Evolutionary conservation across 2,113 vertebrate species (phyloP), one percentile per base, ranked within the genome.

Genomic region (Eudyptes chrysolophus): DNA sequence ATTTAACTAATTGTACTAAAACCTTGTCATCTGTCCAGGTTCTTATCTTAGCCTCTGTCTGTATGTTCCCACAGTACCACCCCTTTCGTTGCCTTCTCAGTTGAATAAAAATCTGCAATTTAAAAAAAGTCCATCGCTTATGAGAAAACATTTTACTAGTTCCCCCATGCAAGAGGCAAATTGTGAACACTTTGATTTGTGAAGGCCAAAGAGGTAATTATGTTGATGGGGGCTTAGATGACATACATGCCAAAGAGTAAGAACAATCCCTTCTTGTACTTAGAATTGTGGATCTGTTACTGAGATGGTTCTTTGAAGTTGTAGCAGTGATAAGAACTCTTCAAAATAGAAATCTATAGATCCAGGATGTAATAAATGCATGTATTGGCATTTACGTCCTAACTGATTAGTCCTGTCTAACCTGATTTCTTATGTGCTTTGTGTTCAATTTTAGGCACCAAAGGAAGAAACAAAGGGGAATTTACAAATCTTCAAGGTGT

Each of bases 401-500:
- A 69, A 92, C 86, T 81, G 44, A 83, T 95, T 85, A 80, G 25
- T 87, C 48, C 20, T 92, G 34, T 85, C 30, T 87, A 96, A 82
- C 70, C 75, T 96, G 82, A 86, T 91, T 92, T 94, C 44, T 65
- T 79, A 54, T 78, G n/a, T 92, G 65, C 9, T 96, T 93, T 97
- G 13, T 93, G 36, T 78, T 96, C 92, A 68, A 86, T 97, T 98
- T 94, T 97, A 99, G 99, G 99, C 75, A 99, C 99, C 76, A 99
- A 99, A 97, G 99, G 99, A 96, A 99, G 99, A 98, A 99, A 99
- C 98, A 99, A 99, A 98, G 99, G 99, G 30, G 99, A 99, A 97
- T 99, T 99, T 97, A 99, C 99, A 38, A 99, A 99, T 96, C 99
- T 99, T 84, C 99, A 99, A 98, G 99, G 99, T 34, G 99, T 99